Base-by-base conservation (phyloP, 2,797 vertebrate genomes). In the Bucorvus abyssinicus region DNA sequence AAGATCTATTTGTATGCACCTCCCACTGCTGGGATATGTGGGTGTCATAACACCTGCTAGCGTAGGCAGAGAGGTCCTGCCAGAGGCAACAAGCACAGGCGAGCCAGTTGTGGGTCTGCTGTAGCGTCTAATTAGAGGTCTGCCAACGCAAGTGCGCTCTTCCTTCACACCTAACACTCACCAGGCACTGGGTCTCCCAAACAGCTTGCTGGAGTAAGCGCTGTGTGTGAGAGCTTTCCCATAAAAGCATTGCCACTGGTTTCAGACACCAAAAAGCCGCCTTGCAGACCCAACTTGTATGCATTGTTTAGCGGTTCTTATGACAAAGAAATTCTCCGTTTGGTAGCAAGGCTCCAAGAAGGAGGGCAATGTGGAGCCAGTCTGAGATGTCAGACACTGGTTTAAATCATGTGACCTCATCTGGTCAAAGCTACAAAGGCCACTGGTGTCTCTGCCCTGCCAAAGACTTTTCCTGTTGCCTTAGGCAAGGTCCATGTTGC, bases 11-110 rank as follows among this genome's bases (percentile, higher is more conserved):
- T 36, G 29, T 16, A 12, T 2, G 42, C 0, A 0, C 1, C 14
- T 69, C 34, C 19, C 22, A 6, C 34, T 1, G 1, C 42, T 42
- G 68, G 60, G 40, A 71, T 59, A 40, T 0, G 0, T 0, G 1
- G 16, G 7, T 80, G 67, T 60, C 60, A 2, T 53, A 56, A 82
- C 36, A 27, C 20, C 38, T 19, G 47, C 71, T 34, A 7, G 7
- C 53, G 26, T 14, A 30, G 40, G 19, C 9, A 80, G 34, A 82
- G 60, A 89, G 30, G 27, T 74, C 57, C 71, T 78, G 64, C 49
- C 69, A 29, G 40, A 49, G 56, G 42, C 56, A 77, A 38, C 29
- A 19, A 42, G 81, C 42, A 24, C 38, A 8, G 29, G 19, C 2
- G 1, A 84, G 57, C 14, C 44, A n/a, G 1, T 5, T n/a, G 57